phyloP scores from a whole-genome alignment of 2,888 invertebrate genomes.

The Steinernema scapterisci region DNA sequence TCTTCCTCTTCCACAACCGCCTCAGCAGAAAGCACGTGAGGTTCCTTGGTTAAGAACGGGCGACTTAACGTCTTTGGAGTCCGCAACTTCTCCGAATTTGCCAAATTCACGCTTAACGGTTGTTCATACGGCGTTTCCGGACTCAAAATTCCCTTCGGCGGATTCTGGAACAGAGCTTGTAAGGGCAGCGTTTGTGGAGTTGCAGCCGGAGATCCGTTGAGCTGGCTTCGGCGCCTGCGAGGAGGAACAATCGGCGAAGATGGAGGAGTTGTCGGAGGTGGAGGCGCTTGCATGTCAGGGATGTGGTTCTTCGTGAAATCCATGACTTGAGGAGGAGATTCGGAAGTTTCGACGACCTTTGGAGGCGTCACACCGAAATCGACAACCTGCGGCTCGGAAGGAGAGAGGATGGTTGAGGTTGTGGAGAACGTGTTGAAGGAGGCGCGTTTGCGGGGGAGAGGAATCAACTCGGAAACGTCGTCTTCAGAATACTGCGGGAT shows the following conservation, averaged over 20 bases:
- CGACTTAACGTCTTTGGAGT: not conserved
- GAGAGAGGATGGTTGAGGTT: not conserved
- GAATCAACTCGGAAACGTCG: not conserved
- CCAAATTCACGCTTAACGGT: not conserved
- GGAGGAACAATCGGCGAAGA: constrained; percentile 2
- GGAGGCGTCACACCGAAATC: not conserved
- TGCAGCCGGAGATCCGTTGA: not conserved
- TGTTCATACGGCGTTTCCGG: constrained; percentile 19
- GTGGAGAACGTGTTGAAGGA: constrained; percentile 21
- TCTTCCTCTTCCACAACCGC: not conserved
- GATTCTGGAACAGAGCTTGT: not conserved
- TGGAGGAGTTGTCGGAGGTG: not conserved
- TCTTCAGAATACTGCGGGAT: not conserved
- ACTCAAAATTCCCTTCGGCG: not conserved
- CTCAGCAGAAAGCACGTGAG: not conserved
- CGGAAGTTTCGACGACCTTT: not conserved
- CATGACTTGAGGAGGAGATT: no score
- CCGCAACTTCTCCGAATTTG: not conserved
- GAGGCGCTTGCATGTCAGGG: not conserved
- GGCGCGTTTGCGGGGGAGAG: not conserved
- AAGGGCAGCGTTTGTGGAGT: not conserved
- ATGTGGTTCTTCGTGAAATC: no score
- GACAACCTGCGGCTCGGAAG: not conserved
- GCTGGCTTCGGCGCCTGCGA: not conserved
- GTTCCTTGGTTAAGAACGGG: not conserved